Percentiles rank a stretch among this genome's conserved stretches.
phyloP scores from a whole-genome alignment of 2,113 vertebrate species.

The Mobula birostris region DNA sequence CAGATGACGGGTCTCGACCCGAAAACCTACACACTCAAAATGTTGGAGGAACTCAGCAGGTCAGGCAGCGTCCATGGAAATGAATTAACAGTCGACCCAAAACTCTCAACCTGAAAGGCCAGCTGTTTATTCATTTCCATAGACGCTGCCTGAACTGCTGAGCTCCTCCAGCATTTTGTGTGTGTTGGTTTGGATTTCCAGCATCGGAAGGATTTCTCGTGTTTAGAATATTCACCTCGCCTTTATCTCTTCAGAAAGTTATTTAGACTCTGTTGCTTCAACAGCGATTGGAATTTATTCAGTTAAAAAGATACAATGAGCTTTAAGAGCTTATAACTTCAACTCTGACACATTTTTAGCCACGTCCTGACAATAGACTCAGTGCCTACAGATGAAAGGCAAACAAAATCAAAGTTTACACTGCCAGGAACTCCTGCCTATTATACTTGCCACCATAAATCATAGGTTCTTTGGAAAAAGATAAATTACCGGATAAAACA shows the following conservation, averaged over 20 bases:
- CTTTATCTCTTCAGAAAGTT: neutral
- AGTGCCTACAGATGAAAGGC: neutral
- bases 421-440: neutral
- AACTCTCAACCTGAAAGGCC: too few relatives aligned
- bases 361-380: neutral
- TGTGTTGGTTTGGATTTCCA: too few relatives aligned
- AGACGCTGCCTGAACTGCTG: too few relatives aligned
- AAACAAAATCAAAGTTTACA: neutral
- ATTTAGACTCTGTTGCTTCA: neutral
- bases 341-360: neutral
- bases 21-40: too few relatives aligned
- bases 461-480: neutral
- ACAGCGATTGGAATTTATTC: neutral
- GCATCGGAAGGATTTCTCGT: too few relatives aligned
- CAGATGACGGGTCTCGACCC: too few relatives aligned
- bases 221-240: neutral
- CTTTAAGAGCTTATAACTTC: neutral
- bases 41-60: too few relatives aligned
- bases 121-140: too few relatives aligned
- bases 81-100: too few relatives aligned
- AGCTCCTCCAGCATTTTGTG: too few relatives aligned
- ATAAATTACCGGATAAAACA: constrained; percentile 2
- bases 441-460: neutral
- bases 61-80: too few relatives aligned
- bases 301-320: neutral